Evolutionary conservation across 2,797 vertebrate species (phyloP), one percentile per base, ranked within the genome.

Genomic region (Hippopotamyrus pictus): DNA sequence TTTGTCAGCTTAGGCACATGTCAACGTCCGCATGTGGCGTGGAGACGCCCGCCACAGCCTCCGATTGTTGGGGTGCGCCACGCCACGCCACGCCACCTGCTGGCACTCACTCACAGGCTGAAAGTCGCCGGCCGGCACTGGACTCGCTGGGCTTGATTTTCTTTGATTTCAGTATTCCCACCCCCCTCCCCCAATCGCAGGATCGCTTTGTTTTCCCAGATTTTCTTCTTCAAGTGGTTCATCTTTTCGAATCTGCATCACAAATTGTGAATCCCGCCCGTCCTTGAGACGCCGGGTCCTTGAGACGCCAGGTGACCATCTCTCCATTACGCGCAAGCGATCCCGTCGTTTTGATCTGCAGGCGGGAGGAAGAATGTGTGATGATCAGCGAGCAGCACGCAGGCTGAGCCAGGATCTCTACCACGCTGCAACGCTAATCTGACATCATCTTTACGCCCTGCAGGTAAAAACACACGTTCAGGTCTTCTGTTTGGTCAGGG

Each of bases 1-100:
- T 97, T 96, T 97, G 97, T 98, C 97, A 97, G 95, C 97, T 98
- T 97, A 98, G 98, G 98, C 97, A 98, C 98, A 97, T 98, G 97
- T 97, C 97, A 96, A 95, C 95, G 92, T 97, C 96, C 93, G 94
- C 96, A 90, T 88, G 90, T 94, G 94, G 93, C 94, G 96, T 96
- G 94, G 94, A 96, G 96, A 95, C 92, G 94, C 97, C 94, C 94
- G 89, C 94, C 94, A 96, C 95, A 95, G 95, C 96, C 95, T 96
- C 95, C 96, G 97, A 98, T 97, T 98, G 97, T 97, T 97, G 95
- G 95, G 96, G 95, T 97, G 97, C 96, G 93, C 96, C 95, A 93
- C 86, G 12, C n/a, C n/a, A n/a, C n/a, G n/a, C n/a, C 93, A 94
- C 96, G 37, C 37, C 41, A 37, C 76, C 41, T 95, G 94, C 94